These are phyloP conservation scores for Rhynchopsitta pachyrhyncha DNA, from an alignment of 2,113 vertebrate species.

Conservation along the genomic window DNA sequence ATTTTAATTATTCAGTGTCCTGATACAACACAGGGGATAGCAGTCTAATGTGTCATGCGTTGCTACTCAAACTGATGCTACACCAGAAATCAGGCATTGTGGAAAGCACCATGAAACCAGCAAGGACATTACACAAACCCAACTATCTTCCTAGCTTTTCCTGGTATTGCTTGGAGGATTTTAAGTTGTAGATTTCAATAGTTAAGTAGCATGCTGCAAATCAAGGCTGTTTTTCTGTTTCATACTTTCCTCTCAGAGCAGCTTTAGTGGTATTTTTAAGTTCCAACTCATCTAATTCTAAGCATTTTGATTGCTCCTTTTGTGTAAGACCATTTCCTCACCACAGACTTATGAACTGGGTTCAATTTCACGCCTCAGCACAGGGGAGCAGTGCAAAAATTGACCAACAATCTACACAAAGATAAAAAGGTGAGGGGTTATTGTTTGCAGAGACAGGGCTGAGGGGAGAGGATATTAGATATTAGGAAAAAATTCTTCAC, in stretches of 20 bases:
- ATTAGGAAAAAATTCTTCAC: background rate
- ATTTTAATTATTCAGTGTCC: background rate
- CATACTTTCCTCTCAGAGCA: background rate
- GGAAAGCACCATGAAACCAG: background rate
- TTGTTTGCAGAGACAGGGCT: background rate
- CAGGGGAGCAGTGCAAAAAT: background rate
- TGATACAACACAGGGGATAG: background rate
- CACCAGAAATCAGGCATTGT: background rate
- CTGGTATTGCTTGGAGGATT: background rate
- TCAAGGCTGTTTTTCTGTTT: background rate
- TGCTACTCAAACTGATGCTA: background rate
- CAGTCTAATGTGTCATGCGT: accelerated
- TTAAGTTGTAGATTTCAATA: background rate
- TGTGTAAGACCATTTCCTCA: background rate
- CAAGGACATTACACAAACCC: background rate
- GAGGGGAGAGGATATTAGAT: background rate
- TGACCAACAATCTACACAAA: background rate
- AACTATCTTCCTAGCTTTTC: background rate
- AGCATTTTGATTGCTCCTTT: background rate
- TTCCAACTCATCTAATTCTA: background rate
- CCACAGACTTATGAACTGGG: background rate
- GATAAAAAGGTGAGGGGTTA: background rate
- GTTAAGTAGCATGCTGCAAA: background rate
- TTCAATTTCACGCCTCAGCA: background rate
- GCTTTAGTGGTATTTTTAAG: background rate